Evolutionary conservation across 2,888 invertebrate genomes (phyloP).

Genomic region (Pyrochroa serraticornis): DNA sequence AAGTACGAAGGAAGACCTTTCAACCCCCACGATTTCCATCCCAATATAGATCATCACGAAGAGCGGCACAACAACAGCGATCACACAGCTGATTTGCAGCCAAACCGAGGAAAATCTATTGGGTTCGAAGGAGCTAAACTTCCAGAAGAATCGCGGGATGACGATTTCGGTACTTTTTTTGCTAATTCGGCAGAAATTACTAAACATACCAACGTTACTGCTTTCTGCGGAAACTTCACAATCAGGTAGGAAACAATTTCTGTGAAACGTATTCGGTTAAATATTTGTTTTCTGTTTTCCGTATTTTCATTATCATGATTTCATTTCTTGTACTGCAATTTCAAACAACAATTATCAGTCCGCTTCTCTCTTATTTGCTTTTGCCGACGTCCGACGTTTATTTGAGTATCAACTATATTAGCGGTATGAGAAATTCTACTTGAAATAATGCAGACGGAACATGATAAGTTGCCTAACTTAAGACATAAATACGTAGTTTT

Average conservation of each 20-base stretch:
- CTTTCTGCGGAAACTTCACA: conserved; percentile 64
- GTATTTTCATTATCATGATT: no score
- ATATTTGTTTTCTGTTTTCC: no score
- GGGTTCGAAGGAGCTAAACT: conserved; percentile 36
- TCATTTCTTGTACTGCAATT: no score
- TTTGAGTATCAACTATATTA: no score
- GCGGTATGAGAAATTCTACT: no score
- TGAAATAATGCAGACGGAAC: no score
- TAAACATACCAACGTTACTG: conserved; percentile 58
- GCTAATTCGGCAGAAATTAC: conserved; percentile 58
- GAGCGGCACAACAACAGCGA: conserved; percentile 3
- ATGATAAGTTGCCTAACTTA: no score
- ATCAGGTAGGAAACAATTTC: conserved; percentile 47
- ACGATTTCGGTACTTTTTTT: conserved; percentile 57
- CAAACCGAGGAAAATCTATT: conserved; percentile 42
- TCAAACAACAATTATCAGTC: no score
- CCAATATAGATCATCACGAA: conserved; percentile 1
- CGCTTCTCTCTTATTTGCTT: no score
- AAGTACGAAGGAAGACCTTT: not conserved
- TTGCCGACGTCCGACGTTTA: no score
- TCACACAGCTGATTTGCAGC: conserved; percentile 36
- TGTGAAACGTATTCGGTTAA: no score
- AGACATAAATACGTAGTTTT: no score
- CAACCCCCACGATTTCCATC: conserved; percentile 3
- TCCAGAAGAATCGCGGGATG: conserved; percentile 24